These are phyloP conservation scores for Thalpophila matura DNA, from an alignment of 2,888 invertebrate species.

Conservation along the genomic window DNA sequence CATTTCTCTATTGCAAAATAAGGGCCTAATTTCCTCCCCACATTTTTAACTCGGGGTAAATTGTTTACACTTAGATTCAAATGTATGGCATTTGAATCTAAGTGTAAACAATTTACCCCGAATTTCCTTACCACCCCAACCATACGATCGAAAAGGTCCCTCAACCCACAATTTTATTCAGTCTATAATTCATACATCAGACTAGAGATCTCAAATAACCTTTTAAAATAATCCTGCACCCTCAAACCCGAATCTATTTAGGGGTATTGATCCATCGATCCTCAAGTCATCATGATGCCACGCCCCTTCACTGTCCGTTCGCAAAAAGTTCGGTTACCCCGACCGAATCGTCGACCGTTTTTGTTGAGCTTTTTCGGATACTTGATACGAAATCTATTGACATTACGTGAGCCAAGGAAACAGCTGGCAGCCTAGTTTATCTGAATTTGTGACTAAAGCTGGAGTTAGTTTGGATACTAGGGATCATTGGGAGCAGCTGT, in stretches of 20 bases:
- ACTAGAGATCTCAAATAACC: constrained; percentile 36
- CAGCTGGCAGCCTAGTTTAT: constrained; percentile 25
- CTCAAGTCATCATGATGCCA: constrained; percentile 43
- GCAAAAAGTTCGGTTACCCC: constrained; percentile 65
- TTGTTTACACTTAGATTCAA: no score
- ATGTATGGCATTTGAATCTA: no score
- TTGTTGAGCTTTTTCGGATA: constrained; percentile 46
- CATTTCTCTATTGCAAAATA: no score
- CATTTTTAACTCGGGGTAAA: no score
- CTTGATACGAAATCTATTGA: constrained; percentile 49
- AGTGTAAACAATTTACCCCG: constrained; percentile 24
- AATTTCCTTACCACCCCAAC: constrained; percentile 32
- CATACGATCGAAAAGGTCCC: constrained; percentile 32
- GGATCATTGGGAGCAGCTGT: not conserved
- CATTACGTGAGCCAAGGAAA: constrained; percentile 27
- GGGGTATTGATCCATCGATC: constrained; percentile 56
- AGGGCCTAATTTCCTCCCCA: not conserved
- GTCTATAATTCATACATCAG: constrained; percentile 46
- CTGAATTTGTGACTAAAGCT: constrained; percentile 26
- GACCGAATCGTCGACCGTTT: constrained; percentile 49
- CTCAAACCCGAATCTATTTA: constrained; percentile 45
- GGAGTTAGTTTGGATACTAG: not conserved
- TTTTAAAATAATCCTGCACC: constrained; percentile 56
- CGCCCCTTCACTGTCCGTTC: constrained; percentile 72
- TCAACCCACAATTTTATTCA: constrained; percentile 43